These are phyloP conservation scores for Brachyrhaphis roseni DNA, from an alignment of 2,797 vertebrate species.

Conservation along the genomic window DNA sequence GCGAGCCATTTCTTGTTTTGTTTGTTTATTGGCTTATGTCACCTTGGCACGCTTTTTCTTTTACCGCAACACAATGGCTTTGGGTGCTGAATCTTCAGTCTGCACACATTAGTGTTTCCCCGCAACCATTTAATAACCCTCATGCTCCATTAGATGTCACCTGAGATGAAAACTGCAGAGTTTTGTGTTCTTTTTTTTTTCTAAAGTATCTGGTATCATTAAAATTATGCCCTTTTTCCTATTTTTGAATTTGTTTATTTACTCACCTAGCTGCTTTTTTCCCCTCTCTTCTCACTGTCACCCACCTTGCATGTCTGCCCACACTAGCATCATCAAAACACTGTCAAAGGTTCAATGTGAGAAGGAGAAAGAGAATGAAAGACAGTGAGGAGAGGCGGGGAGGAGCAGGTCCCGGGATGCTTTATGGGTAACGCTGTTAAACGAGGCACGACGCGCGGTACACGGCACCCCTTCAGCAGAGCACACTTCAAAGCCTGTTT, in stretches of 20 bases:
- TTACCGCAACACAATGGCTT: conserved; percentile 55
- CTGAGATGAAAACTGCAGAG: conserved; percentile 72
- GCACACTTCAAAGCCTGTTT: conserved; percentile 82
- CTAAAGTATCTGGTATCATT: conserved; percentile 75
- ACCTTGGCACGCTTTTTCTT: conserved; percentile 69
- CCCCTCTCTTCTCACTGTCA: conserved; percentile 44
- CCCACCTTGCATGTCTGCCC: conserved; percentile 64
- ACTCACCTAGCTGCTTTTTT: conserved; percentile 62
- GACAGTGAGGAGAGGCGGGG: conserved; percentile 48
- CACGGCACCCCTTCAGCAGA: conserved; percentile 74
- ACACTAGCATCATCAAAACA: conserved; percentile 73
- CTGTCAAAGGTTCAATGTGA: conserved; percentile 62
- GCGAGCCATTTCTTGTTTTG: conserved; percentile 13
- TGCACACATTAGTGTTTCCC: conserved; percentile 59
- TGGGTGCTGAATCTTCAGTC: conserved; percentile 64
- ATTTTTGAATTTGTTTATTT: conserved; percentile 74
- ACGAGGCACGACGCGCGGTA: conserved; percentile 68
- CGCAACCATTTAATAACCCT: conserved; percentile 79
- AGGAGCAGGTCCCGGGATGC: conserved; percentile 77
- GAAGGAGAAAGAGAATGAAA: conserved; percentile 45
- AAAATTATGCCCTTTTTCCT: conserved; percentile 63
- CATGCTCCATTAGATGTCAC: conserved; percentile 77
- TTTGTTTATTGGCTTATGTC: conserved; percentile 57
- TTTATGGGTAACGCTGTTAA: conserved; percentile 79
- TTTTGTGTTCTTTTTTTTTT: conserved; percentile 32